Conservation (phyloP, 2,888 invertebrate species). For the Hydrotaea cyrtoneurina region DNA sequence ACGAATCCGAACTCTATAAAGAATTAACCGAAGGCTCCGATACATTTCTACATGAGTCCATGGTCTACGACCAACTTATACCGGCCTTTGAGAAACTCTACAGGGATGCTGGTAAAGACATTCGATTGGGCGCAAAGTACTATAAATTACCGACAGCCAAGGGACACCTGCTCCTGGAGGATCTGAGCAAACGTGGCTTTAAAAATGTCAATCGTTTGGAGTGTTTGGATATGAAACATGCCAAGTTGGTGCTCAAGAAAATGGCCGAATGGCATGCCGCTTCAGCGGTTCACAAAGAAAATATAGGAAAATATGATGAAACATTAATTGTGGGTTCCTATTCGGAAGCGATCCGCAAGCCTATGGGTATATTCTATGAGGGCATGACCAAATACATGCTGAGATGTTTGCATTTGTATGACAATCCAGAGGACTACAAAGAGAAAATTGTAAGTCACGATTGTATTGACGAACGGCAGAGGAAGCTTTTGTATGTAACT, state of each 20-base stretch:
- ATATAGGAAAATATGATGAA: conserved; percentile 66
- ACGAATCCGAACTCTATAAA: conserved; percentile 54
- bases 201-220: conserved; percentile 71
- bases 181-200: conserved; percentile 71
- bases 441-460: conserved; percentile 68
- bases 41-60: conserved; percentile 72
- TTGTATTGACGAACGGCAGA: background rate
- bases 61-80: conserved; percentile 72
- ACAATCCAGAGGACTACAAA: conserved; percentile 56
- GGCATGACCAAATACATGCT: conserved; percentile 62
- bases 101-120: conserved; percentile 66
- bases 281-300: conserved; percentile 71
- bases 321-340: conserved; percentile 37
- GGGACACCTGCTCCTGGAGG: conserved; percentile 72
- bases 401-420: conserved; percentile 64
- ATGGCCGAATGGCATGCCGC: conserved; percentile 77
- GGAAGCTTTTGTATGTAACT: background rate
- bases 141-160: conserved; percentile 62
- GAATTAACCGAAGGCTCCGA: conserved; percentile 65
- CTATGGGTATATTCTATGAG: conserved; percentile 58
- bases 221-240: conserved; percentile 74
- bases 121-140: conserved; percentile 68
- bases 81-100: conserved; percentile 73
- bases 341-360: conserved; percentile 38
- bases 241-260: conserved; percentile 72